These are phyloP conservation scores for Acomys russatus DNA, from an alignment of 2,797 vertebrate species.

Conservation along the genomic window DNA sequence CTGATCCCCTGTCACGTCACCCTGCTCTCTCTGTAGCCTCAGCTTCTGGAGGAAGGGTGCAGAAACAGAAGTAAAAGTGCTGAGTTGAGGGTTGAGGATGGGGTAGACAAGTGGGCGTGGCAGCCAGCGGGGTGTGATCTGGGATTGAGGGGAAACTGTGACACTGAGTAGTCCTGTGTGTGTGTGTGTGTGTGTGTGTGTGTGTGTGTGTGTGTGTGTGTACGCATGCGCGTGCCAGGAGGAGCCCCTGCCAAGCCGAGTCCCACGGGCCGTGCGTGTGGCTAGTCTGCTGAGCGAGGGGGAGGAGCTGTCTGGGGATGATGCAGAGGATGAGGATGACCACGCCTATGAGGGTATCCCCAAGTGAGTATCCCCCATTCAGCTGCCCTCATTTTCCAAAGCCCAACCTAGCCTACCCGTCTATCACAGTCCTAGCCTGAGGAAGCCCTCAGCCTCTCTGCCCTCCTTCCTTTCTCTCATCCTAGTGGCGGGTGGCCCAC, in stretches of 20 bases:
- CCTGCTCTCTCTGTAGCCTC: background rate
- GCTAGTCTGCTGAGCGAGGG: conserved; percentile 88
- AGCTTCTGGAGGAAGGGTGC: background rate
- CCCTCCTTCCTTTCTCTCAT: background rate
- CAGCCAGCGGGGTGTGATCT: background rate
- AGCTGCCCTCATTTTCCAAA: background rate
- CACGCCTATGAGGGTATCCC: conserved; percentile 62
- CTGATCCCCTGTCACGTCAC: background rate
- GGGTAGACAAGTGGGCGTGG: background rate
- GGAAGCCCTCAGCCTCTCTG: background rate
- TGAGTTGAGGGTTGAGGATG: background rate
- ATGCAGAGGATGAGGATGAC: conserved; percentile 77
- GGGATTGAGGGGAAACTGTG: conserved; percentile 12
- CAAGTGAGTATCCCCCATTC: conserved; percentile 78
- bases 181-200: too few species aligned
- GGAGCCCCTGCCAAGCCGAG: conserved; percentile 46
- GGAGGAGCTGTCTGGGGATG: conserved; percentile 84
- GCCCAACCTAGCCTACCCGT: background rate
- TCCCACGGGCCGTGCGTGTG: conserved; percentile 55
- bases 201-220: too few species aligned
- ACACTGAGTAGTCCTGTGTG: background rate
- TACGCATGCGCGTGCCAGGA: conserved; percentile 78
- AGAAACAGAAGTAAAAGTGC: conserved; percentile 63
- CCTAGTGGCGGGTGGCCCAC: conserved; percentile 84
- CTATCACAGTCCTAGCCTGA: fast-evolving